Evolutionary conservation across 2,113 vertebrate species (phyloP).

Genomic region (Python bivittatus): DNA sequence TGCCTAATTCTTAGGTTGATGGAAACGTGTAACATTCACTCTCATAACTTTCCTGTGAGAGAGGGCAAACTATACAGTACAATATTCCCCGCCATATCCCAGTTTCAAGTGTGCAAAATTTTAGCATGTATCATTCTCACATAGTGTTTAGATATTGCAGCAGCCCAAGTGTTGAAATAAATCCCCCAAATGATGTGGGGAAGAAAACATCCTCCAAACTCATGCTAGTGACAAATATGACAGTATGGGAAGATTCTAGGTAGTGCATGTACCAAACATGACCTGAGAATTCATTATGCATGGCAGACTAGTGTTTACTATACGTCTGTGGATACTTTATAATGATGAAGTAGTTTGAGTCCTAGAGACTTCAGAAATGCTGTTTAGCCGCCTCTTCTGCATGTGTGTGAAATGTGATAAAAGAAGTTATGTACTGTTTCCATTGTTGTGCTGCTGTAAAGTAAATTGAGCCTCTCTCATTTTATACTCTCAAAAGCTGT

Average conservation of each 20-base stretch:
- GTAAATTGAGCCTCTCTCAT: slow-evolving; percentile 71
- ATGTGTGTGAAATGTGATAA: slow-evolving; percentile 72
- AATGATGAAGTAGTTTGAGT: slow-evolving; percentile 56
- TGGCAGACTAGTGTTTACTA: slow-evolving; percentile 64
- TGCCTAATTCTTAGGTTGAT: not conserved
- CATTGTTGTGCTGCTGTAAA: slow-evolving; percentile 69
- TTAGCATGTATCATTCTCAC: not conserved
- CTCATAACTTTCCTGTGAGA: not conserved
- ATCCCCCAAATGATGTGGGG: not conserved
- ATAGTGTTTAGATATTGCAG: not conserved
- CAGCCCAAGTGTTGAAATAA: slow-evolving; percentile 37
- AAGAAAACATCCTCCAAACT: slow-evolving; percentile 50
- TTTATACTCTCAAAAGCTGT: slow-evolving; percentile 24
- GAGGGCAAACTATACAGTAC: not conserved
- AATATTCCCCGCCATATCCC: not conserved
- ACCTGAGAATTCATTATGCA: slow-evolving; percentile 73
- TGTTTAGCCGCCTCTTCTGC: slow-evolving; percentile 52
- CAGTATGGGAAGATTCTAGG: slow-evolving; percentile 66
- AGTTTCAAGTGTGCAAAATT: not conserved
- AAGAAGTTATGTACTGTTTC: slow-evolving; percentile 61
- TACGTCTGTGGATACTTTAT: slow-evolving; percentile 45
- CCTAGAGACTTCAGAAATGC: slow-evolving; percentile 48
- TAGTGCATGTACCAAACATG: slow-evolving; percentile 77
- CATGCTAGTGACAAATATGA: slow-evolving; percentile 68
- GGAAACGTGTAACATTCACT: not conserved